These are phyloP conservation scores for Macrosteles quadrilineatus DNA, from an alignment of 1,140 invertebrate species.

Conservation along the genomic window DNA sequence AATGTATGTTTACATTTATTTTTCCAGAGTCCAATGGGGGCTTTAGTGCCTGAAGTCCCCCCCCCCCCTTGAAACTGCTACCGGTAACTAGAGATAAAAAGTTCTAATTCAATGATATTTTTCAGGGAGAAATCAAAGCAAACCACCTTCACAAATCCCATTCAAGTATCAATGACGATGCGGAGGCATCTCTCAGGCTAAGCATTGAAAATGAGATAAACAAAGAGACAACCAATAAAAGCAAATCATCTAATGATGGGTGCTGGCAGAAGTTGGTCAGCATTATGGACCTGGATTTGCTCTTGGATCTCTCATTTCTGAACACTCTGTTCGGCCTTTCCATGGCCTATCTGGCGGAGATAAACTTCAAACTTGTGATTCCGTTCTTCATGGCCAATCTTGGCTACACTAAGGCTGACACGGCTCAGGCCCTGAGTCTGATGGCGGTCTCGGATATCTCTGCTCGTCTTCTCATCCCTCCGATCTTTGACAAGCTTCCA, in stretches of 20 bases:
- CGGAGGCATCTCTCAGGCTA: too few relatives aligned
- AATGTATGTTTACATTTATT: too few relatives aligned
- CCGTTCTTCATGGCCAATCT: constrained; percentile 68
- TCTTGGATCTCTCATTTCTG: constrained; percentile 64
- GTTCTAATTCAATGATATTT: too few relatives aligned
- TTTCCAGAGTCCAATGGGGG: too few relatives aligned
- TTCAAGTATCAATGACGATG: too few relatives aligned
- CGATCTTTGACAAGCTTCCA: constrained; percentile 66
- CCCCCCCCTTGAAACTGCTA: too few relatives aligned
- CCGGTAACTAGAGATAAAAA: too few relatives aligned
- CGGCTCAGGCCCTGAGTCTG: constrained; percentile 35
- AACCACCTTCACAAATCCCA: too few relatives aligned
- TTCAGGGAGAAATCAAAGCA: too few relatives aligned
- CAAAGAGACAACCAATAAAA: too few relatives aligned
- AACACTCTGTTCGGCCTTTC: constrained; percentile 68
- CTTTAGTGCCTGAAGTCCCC: too few relatives aligned
- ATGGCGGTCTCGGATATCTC: constrained; percentile 40
- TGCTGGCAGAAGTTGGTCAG: constrained; percentile 63
- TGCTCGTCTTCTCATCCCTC: constrained; percentile 55
- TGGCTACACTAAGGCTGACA: constrained; percentile 56
- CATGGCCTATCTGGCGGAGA: constrained; percentile 65
- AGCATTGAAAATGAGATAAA: too few relatives aligned
- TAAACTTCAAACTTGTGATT: constrained; percentile 65
- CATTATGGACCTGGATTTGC: constrained; percentile 64
- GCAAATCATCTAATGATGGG: constrained; percentile 48